Base-by-base conservation (phyloP, 2,113 vertebrate genomes). In the Antigone vipio region DNA sequence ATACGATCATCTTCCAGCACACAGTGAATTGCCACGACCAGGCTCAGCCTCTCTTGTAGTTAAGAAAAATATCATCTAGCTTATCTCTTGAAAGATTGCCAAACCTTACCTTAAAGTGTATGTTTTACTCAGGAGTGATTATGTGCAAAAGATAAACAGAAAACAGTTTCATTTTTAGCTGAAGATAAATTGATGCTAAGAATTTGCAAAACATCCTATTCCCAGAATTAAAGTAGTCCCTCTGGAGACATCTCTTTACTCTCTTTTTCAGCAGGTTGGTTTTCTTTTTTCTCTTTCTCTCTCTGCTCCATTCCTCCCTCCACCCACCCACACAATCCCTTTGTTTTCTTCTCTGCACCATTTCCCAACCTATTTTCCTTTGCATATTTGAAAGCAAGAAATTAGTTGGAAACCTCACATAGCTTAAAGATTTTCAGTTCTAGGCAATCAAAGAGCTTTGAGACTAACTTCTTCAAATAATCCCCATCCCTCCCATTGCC, bases 141-240 rank as follows among this genome's bases (percentile, higher is more conserved):
- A 58, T 62, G 32, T 91, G 67, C 66, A 75, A 62, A 88, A 93
- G 71, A 47, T 53, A 96, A 95, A 95, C 49, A 85, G 62, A 92
- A 91, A 96, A 78, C 69, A 85, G 45, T 59, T 92, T 83, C 29
- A 29, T 50, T 93, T 94, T 85, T 73, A 68, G 71, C 30, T 94
- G 85, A 66, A 84, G 82, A 69, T 76, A 73, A 89, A 88, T 62
- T 77, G 91, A 83, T 67, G 66, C 60, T 60, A 74, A 78, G 76
- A 75, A 95, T 92, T 78, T 86, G 60, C 47, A 84, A 94, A 91
- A 75, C 83, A 93, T 80, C 27, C 63, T 83, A 9, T 88, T 93
- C 26, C n/a, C 47, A 83, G 58, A 91, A 88, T 88, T 93, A 89
- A 92, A 90, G 23, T 56, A 60, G 68, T 92, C 91, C 60, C 53